A percentile compares a stretch with the other conserved stretches of the same genome.
Conservation (phyloP, 2,797 vertebrate species). For the Enteromius fasciolatus region DNA sequence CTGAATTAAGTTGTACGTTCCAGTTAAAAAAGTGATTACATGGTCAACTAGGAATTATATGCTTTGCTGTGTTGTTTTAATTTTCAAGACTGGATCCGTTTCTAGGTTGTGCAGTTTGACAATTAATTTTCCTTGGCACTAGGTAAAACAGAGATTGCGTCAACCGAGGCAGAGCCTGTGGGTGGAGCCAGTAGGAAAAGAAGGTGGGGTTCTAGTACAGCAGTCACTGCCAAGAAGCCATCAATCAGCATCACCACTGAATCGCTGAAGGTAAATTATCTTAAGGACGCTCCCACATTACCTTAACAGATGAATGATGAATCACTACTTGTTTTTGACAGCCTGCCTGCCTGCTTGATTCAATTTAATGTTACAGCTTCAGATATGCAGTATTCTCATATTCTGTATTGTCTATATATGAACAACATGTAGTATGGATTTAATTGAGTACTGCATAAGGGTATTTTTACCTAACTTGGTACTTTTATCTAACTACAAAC, state of each 20-base stretch:
- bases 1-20: not conserved
- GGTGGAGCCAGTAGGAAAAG: constrained; percentile 84
- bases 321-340: constrained; percentile 3
- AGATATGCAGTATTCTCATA: not conserved
- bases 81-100: not conserved
- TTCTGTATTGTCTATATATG: too few species aligned
- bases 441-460: not conserved
- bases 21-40: not conserved
- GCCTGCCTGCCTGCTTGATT: not conserved
- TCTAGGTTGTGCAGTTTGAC: not conserved
- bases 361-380: not conserved
- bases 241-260: constrained; percentile 93
- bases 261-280: constrained; percentile 85
- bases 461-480: not conserved
- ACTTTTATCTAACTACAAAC: not conserved
- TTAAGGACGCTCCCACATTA: not conserved
- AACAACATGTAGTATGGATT: not conserved
- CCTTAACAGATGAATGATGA: constrained; percentile 2
- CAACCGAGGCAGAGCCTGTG: constrained; percentile 77
- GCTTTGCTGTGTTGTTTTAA: not conserved
- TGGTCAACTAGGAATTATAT: not conserved
- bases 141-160: constrained; percentile 72
- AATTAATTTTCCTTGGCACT: constrained; percentile 59
- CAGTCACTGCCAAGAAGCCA: constrained; percentile 88
- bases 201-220: constrained; percentile 91